Conservation (phyloP, 2,113 vertebrate species). For the Coturnix japonica region DNA sequence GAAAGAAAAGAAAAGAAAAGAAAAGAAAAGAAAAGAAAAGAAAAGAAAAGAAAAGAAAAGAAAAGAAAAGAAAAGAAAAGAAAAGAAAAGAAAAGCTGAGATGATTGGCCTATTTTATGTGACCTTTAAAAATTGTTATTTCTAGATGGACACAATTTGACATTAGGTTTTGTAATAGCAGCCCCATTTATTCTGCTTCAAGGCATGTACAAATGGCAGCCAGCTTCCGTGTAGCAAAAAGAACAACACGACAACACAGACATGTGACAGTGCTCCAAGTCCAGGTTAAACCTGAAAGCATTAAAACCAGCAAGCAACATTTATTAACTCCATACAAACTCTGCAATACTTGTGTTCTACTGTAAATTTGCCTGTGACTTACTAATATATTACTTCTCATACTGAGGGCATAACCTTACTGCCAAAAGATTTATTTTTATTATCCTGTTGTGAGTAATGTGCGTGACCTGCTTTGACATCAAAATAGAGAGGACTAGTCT, state of each 20-base stretch:
- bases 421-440: neutral
- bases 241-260: neutral
- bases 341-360: neutral
- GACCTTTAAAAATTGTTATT: conserved; percentile 58
- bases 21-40: neutral
- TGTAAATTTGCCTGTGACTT: neutral
- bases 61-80: neutral
- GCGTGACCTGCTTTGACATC: neutral
- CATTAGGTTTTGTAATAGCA: conserved; percentile 31
- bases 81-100: neutral
- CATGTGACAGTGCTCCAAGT: neutral
- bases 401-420: neutral
- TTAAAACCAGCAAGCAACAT: neutral
- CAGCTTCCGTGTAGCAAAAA: neutral
- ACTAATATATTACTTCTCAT: neutral
- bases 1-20: neutral
- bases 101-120: conserved; percentile 27
- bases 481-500: neutral
- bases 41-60: neutral
- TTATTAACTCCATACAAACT: neutral
- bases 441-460: neutral
- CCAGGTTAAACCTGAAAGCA: neutral
- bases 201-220: neutral
- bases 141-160: conserved; percentile 1
- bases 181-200: conserved; percentile 23